A percentile compares a stretch with the other conserved stretches of the same genome.
These are phyloP conservation scores for Rhabdophis nuchalis DNA, from an alignment of 2,797 vertebrate species.

Conservation along the genomic window DNA sequence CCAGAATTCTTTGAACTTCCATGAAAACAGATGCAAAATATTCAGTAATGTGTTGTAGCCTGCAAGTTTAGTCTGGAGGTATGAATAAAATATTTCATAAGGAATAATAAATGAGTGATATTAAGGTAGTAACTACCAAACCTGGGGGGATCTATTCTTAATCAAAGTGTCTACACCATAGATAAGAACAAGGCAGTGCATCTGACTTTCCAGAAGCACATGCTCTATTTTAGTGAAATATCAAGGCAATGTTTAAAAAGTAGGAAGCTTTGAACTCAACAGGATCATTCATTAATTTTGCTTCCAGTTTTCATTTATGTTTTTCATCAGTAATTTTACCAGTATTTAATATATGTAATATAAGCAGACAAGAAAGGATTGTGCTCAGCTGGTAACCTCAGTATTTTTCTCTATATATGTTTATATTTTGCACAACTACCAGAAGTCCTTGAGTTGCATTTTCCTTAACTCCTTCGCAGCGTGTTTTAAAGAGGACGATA, in stretches of 20 bases:
- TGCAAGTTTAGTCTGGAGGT: background rate
- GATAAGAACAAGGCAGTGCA: background rate
- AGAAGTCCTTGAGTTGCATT: background rate
- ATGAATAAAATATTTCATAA: constrained; percentile 16
- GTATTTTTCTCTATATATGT: constrained; percentile 3
- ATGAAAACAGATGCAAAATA: constrained; percentile 3
- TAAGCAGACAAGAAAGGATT: constrained; percentile 12
- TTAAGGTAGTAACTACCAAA: background rate
- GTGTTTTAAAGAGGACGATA: background rate
- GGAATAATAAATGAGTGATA: constrained; percentile 10
- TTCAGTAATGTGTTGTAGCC: background rate
- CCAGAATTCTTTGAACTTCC: background rate
- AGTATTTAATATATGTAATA: background rate
- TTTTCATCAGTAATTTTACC: background rate
- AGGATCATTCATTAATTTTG: background rate
- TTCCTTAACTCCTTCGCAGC: background rate
- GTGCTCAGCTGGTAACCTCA: background rate
- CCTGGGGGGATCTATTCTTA: background rate
- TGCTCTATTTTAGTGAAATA: background rate
- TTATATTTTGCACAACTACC: background rate
- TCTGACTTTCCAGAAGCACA: background rate
- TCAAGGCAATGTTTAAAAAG: background rate
- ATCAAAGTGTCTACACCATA: constrained; percentile 7
- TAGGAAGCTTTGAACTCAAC: background rate
- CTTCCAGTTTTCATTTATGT: rapidly evolving